Evolutionary conservation across 30 jellyfish, hydroid and myxozoan genomes (phyloP).

Genomic region (Euphysa ruthae): DNA sequence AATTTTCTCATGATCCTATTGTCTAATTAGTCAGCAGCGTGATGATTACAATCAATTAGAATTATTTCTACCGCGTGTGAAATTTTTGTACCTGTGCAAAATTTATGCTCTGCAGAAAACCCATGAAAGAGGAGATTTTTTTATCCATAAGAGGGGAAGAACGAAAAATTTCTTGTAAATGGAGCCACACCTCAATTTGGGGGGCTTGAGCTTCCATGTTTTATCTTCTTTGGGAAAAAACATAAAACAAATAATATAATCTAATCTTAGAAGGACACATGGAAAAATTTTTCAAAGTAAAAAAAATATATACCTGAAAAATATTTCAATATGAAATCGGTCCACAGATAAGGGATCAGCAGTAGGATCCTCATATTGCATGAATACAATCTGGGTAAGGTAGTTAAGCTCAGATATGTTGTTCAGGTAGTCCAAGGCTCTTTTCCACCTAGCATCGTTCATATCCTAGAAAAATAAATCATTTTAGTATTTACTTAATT

Average conservation of each 20-base stretch:
- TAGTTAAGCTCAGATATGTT: constrained; percentile 71
- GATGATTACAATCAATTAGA: too few species aligned
- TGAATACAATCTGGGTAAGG: constrained; percentile 90
- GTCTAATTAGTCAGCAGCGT: too few species aligned
- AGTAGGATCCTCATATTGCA: constrained; percentile 98
- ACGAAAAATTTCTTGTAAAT: too few species aligned
- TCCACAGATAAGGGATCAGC: constrained; percentile 90
- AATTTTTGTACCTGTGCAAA: too few species aligned
- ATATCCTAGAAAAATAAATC: constrained; percentile 31
- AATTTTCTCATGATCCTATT: too few species aligned
- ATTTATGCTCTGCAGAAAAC: too few species aligned
- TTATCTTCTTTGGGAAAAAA: too few species aligned
- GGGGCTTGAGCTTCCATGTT: too few species aligned
- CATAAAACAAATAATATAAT: neutral
- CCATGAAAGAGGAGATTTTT: too few species aligned
- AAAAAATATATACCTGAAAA: constrained; percentile 34
- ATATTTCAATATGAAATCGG: constrained; percentile 81
- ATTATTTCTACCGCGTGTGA: too few species aligned
- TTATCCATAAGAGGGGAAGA: too few species aligned
- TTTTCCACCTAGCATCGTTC: constrained; percentile 63
- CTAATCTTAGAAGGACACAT: neutral
- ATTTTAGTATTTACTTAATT: neutral
- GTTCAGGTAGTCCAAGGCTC: constrained; percentile 56
- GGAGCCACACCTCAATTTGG: too few species aligned
- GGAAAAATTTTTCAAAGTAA: neutral